These are phyloP conservation scores for Nematolebias whitei DNA, from an alignment of 2,113 vertebrate genomes.

Conservation along the genomic window DNA sequence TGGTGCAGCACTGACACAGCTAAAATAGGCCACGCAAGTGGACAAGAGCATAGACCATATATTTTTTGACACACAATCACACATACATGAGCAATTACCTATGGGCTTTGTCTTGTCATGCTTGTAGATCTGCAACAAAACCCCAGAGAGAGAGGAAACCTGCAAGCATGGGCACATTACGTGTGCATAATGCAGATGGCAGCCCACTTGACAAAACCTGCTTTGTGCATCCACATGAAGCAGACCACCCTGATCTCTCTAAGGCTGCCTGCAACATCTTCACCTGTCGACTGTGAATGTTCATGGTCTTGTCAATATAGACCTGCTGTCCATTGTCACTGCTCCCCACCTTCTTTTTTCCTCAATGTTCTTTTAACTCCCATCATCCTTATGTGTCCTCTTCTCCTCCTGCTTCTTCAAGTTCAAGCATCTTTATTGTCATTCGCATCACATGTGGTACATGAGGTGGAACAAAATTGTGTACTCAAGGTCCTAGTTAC, in stretches of 20 bases:
- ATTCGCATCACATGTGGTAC: too few species aligned
- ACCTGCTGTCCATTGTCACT: conserved; percentile 9
- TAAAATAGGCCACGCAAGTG: conserved; percentile 59
- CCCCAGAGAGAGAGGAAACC: conserved; percentile 24
- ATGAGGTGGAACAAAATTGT: too few species aligned
- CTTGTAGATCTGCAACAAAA: conserved; percentile 43
- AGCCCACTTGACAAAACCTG: conserved; percentile 22
- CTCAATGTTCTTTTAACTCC: conserved; percentile 13
- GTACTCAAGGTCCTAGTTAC: too few species aligned
- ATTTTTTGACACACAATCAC: conserved; percentile 21
- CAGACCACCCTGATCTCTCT: conserved; percentile 21
- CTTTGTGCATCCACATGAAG: conserved; percentile 33
- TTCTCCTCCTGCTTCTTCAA: conserved; percentile 12
- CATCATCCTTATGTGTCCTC: conserved; percentile 9
- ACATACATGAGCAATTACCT: conserved; percentile 16
- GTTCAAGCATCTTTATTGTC: too few species aligned
- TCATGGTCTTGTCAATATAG: conserved; percentile 25
- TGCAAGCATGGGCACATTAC: conserved; percentile 49
- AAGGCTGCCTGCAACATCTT: conserved; percentile 35
- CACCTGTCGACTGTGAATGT: conserved; percentile 46
- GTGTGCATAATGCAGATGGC: conserved; percentile 51
- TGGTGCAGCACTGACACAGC: conserved; percentile 39
- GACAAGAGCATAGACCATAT: conserved; percentile 49
- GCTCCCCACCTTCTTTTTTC: neutral
- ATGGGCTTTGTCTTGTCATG: conserved; percentile 47